A percentile compares a stretch with the other conserved stretches of the same genome.
These are phyloP conservation scores for Odontamblyopus lacepedii DNA, from an alignment of 2,797 vertebrate species.

Conservation along the genomic window DNA sequence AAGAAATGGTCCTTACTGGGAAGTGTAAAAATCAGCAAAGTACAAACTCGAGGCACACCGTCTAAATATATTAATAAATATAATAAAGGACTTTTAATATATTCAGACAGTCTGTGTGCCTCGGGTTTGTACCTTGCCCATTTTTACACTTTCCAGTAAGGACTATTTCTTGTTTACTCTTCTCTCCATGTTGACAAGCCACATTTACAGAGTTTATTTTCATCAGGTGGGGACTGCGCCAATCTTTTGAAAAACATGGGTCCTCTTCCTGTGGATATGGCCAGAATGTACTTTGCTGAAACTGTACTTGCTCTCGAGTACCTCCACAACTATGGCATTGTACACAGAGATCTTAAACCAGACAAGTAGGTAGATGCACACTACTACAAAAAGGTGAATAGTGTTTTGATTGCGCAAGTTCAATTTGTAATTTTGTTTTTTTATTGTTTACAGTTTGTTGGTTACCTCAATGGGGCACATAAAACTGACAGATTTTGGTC, in stretches of 20 bases:
- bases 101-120: too few species aligned
- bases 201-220: not conserved
- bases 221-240: constrained; percentile 91
- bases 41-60: too few species aligned
- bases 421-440: not conserved
- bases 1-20: too few species aligned
- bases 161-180: not conserved
- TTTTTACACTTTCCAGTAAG: too few species aligned
- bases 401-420: too few species aligned
- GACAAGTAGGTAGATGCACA: constrained; percentile 84
- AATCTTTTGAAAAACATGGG: constrained; percentile 97
- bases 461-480: constrained; percentile 98
- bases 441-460: constrained; percentile 79
- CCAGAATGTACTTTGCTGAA: constrained; percentile 95
- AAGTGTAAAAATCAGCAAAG: too few species aligned
- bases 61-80: too few species aligned
- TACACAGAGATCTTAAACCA: constrained; percentile 96
- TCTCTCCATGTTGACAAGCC: not conserved
- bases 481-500: constrained; percentile 94
- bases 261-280: constrained; percentile 94
- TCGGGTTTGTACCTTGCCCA: too few species aligned
- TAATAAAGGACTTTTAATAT: too few species aligned
- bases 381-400: not conserved
- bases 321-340: constrained; percentile 96
- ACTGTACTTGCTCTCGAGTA: constrained; percentile 96